Percentiles rank a stretch among this genome's conserved stretches.
Conservation (phyloP, 2,113 vertebrate genomes). For the Perccottus glenii region DNA sequence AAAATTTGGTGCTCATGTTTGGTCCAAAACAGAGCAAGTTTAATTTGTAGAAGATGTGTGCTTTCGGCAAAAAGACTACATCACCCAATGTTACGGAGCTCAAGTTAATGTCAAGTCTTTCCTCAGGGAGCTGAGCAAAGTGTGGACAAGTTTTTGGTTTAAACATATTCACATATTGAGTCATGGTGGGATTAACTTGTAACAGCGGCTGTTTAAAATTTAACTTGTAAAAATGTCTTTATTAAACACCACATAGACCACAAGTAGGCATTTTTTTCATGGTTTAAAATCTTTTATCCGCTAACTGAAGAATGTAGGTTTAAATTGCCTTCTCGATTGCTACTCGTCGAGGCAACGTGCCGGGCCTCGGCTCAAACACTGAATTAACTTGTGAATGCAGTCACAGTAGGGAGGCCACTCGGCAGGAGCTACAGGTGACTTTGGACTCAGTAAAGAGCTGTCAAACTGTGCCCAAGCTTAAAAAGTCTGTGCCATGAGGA, state of each 20-base stretch:
- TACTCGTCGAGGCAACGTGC: slow-evolving; percentile 8
- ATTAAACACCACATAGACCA: not conserved
- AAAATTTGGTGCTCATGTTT: slow-evolving; percentile 30
- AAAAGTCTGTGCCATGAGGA: not conserved
- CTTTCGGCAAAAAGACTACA: not conserved
- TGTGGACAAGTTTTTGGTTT: not conserved
- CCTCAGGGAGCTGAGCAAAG: not conserved
- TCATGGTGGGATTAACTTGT: slow-evolving; percentile 1
- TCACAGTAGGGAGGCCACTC: slow-evolving; percentile 1
- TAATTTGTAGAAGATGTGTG: not conserved
- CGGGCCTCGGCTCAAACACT: slow-evolving; percentile 3
- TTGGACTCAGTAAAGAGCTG: not conserved
- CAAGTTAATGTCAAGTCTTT: not conserved
- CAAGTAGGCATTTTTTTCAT: not conserved
- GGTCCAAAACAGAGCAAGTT: slow-evolving; percentile 9
- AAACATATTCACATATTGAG: not conserved
- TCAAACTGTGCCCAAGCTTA: not conserved
- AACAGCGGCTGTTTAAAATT: not conserved
- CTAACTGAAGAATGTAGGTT: not conserved
- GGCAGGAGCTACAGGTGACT: no score
- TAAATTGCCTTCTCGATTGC: not conserved
- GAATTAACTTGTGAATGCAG: slow-evolving; percentile 9
- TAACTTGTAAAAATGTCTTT: not conserved
- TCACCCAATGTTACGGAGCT: not conserved
- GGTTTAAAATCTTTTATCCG: slow-evolving; percentile 3